These are phyloP conservation scores for Pempheris klunzingeri DNA, from an alignment of 2,797 vertebrate species.

Conservation along the genomic window DNA sequence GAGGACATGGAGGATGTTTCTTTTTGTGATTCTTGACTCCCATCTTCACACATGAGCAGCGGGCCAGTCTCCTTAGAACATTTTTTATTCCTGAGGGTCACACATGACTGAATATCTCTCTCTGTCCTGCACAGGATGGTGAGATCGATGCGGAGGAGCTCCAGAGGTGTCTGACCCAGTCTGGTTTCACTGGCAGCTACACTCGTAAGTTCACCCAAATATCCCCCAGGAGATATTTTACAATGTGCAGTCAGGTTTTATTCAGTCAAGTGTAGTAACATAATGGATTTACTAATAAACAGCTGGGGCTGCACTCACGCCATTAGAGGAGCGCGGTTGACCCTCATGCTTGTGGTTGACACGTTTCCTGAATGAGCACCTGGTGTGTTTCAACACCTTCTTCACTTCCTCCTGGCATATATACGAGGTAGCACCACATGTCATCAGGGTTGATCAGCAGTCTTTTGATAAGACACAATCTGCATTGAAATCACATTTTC, in stretches of 20 bases:
- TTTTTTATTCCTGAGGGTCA: not conserved
- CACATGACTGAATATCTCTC: not conserved
- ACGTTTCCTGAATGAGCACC: too few relatives aligned
- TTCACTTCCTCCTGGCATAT: too few relatives aligned
- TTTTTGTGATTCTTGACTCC: not conserved
- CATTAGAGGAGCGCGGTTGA: too few relatives aligned
- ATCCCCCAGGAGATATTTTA: not conserved
- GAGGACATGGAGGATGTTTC: not conserved
- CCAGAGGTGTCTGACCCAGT: constrained; percentile 91
- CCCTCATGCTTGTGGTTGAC: too few relatives aligned
- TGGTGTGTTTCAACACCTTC: too few relatives aligned
- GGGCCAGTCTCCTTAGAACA: not conserved
- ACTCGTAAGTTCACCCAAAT: constrained; percentile 87
- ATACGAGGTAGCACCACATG: too few relatives aligned
- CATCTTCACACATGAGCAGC: constrained; percentile 16
- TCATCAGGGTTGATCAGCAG: too few relatives aligned
- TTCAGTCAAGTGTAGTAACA: not conserved
- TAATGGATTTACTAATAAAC: not conserved
- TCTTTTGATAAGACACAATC: too few relatives aligned
- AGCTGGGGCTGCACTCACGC: too few relatives aligned
- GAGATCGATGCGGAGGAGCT: constrained; percentile 92
- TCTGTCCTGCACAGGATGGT: constrained; percentile 82
- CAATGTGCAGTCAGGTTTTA: too few relatives aligned
- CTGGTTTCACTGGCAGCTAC: constrained; percentile 89
- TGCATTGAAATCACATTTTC: too few relatives aligned